phyloP scores from a whole-genome alignment of 2,113 vertebrate genomes.

The Actenoides lindsayi region DNA sequence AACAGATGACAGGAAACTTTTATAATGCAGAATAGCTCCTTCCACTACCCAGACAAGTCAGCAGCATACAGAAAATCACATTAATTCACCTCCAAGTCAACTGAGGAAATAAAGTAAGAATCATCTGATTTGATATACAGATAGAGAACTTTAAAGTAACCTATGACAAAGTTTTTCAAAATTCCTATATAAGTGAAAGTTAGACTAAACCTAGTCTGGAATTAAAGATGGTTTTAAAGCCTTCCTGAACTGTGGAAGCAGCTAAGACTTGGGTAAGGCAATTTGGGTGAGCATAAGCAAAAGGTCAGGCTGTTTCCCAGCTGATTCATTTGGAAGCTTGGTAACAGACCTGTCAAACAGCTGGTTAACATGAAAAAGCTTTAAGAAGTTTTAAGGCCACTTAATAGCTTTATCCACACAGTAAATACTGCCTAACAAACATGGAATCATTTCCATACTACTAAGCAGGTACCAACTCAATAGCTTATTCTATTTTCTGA shows the following conservation, averaged over 20 bases:
- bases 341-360: not conserved
- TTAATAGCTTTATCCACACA: not conserved
- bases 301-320: not conserved
- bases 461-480: not conserved
- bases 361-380: not conserved
- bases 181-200: not conserved
- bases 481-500: not conserved
- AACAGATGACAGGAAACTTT: not conserved
- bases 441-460: not conserved
- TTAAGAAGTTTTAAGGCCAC: not conserved
- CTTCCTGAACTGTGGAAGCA: not conserved
- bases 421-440: not conserved
- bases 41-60: not conserved
- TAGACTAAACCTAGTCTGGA: not conserved
- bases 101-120: not conserved
- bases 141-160: not conserved
- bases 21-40: not conserved
- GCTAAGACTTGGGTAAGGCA: not conserved
- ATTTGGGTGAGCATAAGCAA: not conserved
- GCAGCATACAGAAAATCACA: not conserved
- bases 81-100: not conserved
- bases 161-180: not conserved
- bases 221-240: not conserved
- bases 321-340: not conserved
- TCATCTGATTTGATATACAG: not conserved